These are phyloP conservation scores for Drosophila nr. fundita DNA, from an alignment of 2,888 invertebrate species.

Conservation along the genomic window DNA sequence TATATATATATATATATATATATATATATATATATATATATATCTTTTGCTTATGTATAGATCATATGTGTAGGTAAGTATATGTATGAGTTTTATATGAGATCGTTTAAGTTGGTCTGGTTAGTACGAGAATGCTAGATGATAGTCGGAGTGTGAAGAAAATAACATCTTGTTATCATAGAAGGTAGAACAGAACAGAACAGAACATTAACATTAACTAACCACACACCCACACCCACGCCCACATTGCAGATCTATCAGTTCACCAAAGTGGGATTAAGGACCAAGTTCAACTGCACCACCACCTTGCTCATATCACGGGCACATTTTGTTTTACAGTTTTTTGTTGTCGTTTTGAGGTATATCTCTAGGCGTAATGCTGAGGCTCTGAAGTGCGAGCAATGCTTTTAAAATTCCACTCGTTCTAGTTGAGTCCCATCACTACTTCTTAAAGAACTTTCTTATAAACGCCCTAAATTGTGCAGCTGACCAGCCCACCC, in stretches of 20 bases:
- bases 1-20: background rate
- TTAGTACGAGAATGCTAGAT: constrained; percentile 32
- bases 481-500: constrained; percentile 7
- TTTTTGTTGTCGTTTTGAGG: constrained; percentile 4
- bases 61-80: constrained; percentile 3
- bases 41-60: constrained; percentile 8
- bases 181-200: background rate
- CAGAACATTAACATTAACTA: constrained; percentile 13
- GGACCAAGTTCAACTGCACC: constrained; percentile 37
- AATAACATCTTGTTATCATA: constrained; percentile 16
- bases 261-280: constrained; percentile 7
- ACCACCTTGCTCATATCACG: constrained; percentile 10
- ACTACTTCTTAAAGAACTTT: constrained; percentile 54
- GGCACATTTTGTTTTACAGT: background rate
- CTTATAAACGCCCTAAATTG: background rate
- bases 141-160: constrained; percentile 10
- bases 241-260: constrained; percentile 5
- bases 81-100: constrained; percentile 2
- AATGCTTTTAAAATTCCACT: constrained; percentile 66
- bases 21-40: background rate
- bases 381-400: constrained; percentile 67
- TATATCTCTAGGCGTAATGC: constrained; percentile 61
- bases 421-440: constrained; percentile 68
- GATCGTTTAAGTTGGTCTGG: background rate
- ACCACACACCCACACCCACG: constrained; percentile 31